Evolutionary conservation across 2,797 vertebrate species (phyloP), one percentile per base, ranked within the genome.

Genomic region (Poeciliopsis infans): DNA sequence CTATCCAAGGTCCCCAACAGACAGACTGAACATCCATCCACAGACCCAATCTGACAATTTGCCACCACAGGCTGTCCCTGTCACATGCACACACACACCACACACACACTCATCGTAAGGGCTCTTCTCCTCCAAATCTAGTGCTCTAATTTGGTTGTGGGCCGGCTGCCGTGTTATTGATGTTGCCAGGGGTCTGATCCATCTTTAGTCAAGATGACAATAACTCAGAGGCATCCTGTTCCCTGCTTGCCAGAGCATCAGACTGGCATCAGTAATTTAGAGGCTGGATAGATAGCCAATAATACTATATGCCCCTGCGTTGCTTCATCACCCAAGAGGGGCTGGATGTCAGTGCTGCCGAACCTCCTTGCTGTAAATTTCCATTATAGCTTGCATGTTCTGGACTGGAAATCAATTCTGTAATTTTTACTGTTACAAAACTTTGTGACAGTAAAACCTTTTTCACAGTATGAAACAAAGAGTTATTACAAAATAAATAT

Each of bases 121-220:
- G 53, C 83, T 83, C 64, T 84, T 83, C 72, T 55, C 84, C 86
- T 84, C 72, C 81, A 89, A 91, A 90, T 89, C 71, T 86, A 89
- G 89, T 80, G 77, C 80, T 92, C 78, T 92, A 86, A 91, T 92
- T 92, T 89, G 83, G 86, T 79, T 86, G 76, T 84, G 87, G 88
- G 81, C 82, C 64, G 74, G 76, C 81, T 81, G 84, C 79, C 13
- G 25, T 79, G 86, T 91, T 94, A 93, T 93, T 93, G 88, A 92
- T 91, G 93, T 88, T 74, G 83, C 88, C 85, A 87, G 78, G 87
- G 86, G 86, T 90, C 85, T 89, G 88, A 94, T 93, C 91, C 84
- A 91, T 93, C 89, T 88, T 82, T 64, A 86, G 89, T 91, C 87
- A 89, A 83, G 88, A 86, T 72, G 76, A 75, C 81, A 78, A 86